Evolutionary conservation across 2,113 vertebrate species (phyloP).

Genomic region (Salvelinus alpinus): DNA sequence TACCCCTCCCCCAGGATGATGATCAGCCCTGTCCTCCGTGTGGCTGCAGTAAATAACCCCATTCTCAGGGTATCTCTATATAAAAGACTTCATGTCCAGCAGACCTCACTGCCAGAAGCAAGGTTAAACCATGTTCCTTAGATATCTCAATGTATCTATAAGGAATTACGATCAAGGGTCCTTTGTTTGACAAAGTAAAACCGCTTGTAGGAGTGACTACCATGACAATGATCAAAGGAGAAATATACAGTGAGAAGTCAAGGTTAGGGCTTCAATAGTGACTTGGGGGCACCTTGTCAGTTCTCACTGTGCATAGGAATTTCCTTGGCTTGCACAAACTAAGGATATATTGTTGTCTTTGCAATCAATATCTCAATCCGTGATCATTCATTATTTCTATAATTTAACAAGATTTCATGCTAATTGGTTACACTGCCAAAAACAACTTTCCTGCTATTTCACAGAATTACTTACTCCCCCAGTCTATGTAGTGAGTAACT

Average conservation of each 20-base stretch:
- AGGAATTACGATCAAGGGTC: slow-evolving; percentile 16
- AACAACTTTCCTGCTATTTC: neutral
- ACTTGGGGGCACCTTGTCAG: neutral
- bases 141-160: slow-evolving; percentile 43
- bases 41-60: slow-evolving; percentile 62
- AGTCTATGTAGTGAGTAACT: neutral
- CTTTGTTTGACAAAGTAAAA: slow-evolving; percentile 7
- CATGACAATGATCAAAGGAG: slow-evolving; percentile 1
- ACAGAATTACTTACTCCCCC: neutral
- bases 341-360: neutral
- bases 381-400: neutral
- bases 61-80: slow-evolving; percentile 59
- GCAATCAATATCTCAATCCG: neutral
- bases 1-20: slow-evolving; percentile 30
- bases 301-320: neutral
- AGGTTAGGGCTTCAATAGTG: no score
- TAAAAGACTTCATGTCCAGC: slow-evolving; percentile 59
- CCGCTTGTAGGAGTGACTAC: slow-evolving; percentile 16
- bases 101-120: slow-evolving; percentile 46
- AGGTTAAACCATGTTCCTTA: slow-evolving; percentile 41
- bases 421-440: neutral
- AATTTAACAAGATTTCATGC: neutral
- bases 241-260: neutral
- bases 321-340: neutral
- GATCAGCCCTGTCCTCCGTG: slow-evolving; percentile 31